Percentiles rank a stretch among this genome's conserved stretches.
These are phyloP conservation scores for Drosophila testacea DNA, from an alignment of 2,888 invertebrate genomes.

Conservation along the genomic window DNA sequence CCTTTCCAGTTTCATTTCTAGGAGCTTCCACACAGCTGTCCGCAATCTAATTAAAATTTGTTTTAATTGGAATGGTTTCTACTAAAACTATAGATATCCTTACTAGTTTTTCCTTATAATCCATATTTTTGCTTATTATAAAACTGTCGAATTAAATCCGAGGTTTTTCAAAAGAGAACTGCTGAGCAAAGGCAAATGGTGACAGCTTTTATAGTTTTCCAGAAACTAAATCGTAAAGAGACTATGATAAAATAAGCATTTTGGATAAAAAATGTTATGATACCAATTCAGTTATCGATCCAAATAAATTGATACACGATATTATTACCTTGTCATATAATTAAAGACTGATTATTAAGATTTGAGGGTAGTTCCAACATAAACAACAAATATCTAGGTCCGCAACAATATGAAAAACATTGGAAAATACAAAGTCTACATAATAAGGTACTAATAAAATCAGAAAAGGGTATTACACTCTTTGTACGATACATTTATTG, in stretches of 20 bases:
- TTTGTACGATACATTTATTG: too few relatives aligned
- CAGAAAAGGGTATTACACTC: too few relatives aligned
- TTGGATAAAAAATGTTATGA: constrained; percentile 12
- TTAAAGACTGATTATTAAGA: background rate
- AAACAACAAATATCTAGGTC: background rate
- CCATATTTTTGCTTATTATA: background rate
- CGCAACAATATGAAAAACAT: background rate
- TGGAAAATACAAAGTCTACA: background rate
- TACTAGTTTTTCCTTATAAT: constrained; percentile 26
- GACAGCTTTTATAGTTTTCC: constrained; percentile 19
- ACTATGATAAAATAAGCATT: background rate
- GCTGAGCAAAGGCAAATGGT: background rate
- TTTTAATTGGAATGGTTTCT: background rate
- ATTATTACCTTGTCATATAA: constrained; percentile 1
- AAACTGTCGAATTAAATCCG: constrained; percentile 1
- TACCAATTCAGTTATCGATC: background rate
- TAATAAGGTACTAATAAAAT: too few relatives aligned
- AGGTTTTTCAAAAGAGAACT: constrained; percentile 19
- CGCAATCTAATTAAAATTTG: constrained; percentile 19
- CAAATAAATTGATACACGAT: background rate
- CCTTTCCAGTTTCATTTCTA: constrained; percentile 1
- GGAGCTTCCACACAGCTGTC: constrained; percentile 19
- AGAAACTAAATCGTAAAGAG: background rate
- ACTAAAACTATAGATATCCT: background rate
- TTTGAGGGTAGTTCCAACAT: background rate